Evolutionary conservation across 2,888 invertebrate genomes (phyloP).

Genomic region (Cantharis lateralis): DNA sequence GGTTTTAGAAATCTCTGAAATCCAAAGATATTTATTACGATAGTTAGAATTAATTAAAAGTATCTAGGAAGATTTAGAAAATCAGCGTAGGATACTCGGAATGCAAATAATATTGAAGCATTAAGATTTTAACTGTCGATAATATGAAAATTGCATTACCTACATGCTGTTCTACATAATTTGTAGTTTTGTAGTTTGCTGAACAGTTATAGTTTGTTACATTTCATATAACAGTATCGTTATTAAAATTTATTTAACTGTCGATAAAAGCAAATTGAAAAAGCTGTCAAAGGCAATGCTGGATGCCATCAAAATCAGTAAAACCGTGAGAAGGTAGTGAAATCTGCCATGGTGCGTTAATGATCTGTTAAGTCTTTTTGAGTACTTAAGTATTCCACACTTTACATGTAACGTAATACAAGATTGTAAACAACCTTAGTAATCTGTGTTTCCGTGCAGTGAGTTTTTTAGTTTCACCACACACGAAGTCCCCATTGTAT

Average conservation of each 20-base stretch:
- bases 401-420: slow-evolving; percentile 30
- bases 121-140: not conserved
- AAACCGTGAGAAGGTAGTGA: slow-evolving; percentile 7
- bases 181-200: not conserved
- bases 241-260: not conserved
- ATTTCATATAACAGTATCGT: not conserved
- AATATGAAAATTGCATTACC: not conserved
- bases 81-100: not conserved
- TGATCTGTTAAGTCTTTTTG: slow-evolving; percentile 21
- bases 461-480: slow-evolving; percentile 48
- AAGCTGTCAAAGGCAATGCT: not conserved
- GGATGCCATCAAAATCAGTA: not conserved
- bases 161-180: not conserved
- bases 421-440: slow-evolving; percentile 40
- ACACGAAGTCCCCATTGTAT: slow-evolving; percentile 50
- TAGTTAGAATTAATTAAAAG: not conserved
- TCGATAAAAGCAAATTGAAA: not conserved
- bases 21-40: not conserved
- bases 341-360: slow-evolving; percentile 20
- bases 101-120: not conserved
- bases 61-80: not conserved
- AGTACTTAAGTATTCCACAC: slow-evolving; percentile 23
- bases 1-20: no score
- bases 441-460: slow-evolving; percentile 45
- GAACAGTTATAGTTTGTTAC: not conserved